A percentile compares a stretch with the other conserved stretches of the same genome.
Conservation (phyloP, 2,888 invertebrate species). For the Xylophagus ater region DNA sequence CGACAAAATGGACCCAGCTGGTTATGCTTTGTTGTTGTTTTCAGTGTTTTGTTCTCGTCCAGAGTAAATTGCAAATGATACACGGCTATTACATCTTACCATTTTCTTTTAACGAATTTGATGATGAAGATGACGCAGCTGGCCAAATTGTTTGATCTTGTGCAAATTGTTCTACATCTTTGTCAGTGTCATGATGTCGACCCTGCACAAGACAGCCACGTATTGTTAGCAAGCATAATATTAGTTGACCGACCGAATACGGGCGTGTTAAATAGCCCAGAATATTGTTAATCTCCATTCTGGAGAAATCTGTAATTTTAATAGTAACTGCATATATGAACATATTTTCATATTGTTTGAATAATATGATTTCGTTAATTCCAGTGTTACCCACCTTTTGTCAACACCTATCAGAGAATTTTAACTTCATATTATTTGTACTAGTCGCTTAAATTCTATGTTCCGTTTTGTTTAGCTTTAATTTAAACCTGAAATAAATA, state of each 20-base stretch:
- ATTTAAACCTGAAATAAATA: too few species aligned
- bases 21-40: too few species aligned
- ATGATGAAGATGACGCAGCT: conserved; percentile 9
- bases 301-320: conserved; percentile 17
- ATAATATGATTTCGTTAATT: neutral
- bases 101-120: conserved; percentile 13
- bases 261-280: conserved; percentile 17
- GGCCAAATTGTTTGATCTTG: conserved; percentile 12
- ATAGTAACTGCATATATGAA: neutral
- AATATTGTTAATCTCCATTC: conserved; percentile 18
- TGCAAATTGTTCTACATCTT: conserved; percentile 10
- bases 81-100: conserved; percentile 6
- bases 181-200: conserved; percentile 16
- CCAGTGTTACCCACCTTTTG: conserved; percentile 14
- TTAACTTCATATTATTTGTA: conserved; percentile 17
- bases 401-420: conserved; percentile 16
- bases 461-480: too few species aligned
- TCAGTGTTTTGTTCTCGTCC: neutral
- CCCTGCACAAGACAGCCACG: conserved; percentile 17
- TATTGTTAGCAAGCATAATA: conserved; percentile 18
- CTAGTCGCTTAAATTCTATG: too few species aligned
- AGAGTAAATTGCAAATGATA: neutral
- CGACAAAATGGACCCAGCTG: too few species aligned
- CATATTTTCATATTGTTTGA: neutral
- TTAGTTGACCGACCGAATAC: conserved; percentile 16